Evolutionary conservation across 2,113 vertebrate genomes (phyloP).

Genomic region (Garra rufa): DNA sequence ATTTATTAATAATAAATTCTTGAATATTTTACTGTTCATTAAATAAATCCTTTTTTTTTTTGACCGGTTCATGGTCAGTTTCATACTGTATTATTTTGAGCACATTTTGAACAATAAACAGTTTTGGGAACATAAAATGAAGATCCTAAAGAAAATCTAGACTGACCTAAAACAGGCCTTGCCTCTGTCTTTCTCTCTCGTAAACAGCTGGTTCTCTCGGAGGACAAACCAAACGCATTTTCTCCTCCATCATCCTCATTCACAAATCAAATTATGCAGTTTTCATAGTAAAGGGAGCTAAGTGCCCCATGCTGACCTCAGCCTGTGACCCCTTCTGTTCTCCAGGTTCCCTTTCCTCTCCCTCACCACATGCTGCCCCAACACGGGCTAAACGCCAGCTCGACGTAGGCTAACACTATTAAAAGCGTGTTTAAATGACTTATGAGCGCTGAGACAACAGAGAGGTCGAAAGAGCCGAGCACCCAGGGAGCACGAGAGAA

Average conservation of each 20-base stretch:
- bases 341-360: constrained; percentile 15
- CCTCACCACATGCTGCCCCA: constrained; percentile 36
- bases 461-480: constrained; percentile 57
- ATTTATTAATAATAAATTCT: not conserved
- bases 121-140: not conserved
- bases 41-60: not conserved
- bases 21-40: not conserved
- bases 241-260: constrained; percentile 52
- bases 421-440: constrained; percentile 72
- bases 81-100: too few species aligned
- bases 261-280: constrained; percentile 58
- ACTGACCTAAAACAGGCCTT: too few species aligned
- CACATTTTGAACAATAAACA: not conserved
- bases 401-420: constrained; percentile 67
- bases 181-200: constrained; percentile 28
- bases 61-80: too few species aligned
- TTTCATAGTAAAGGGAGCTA: constrained; percentile 55
- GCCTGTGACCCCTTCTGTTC: constrained; percentile 44
- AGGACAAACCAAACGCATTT: not conserved
- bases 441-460: constrained; percentile 64
- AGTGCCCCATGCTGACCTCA: constrained; percentile 49
- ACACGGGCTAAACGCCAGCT: constrained; percentile 41
- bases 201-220: constrained; percentile 42
- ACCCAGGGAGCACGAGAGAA: constrained; percentile 42
- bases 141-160: not conserved